Conservation (phyloP, 1,140 invertebrate genomes). For the Mylabris phalerata region DNA sequence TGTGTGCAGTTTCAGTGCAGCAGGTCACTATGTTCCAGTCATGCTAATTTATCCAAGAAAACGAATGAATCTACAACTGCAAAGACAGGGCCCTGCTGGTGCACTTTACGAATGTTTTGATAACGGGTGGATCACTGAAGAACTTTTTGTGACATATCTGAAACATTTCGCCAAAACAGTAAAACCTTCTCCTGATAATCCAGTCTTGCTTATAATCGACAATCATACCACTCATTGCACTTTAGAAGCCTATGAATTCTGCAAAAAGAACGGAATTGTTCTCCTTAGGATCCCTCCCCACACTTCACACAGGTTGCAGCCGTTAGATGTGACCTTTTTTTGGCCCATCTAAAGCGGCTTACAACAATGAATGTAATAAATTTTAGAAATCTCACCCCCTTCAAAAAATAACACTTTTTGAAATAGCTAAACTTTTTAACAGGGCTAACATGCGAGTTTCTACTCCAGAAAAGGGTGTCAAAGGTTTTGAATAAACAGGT, state of each 20-base stretch:
- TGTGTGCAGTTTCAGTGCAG: constrained; percentile 30
- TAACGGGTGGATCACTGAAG: constrained; percentile 34
- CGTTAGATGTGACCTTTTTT: constrained; percentile 27
- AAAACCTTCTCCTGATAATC: constrained; percentile 26
- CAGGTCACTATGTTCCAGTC: constrained; percentile 30
- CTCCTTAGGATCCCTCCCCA: constrained; percentile 40
- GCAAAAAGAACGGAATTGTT: constrained; percentile 26
- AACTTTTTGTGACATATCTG: constrained; percentile 35
- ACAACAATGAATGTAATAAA: too few relatives aligned
- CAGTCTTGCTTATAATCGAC: constrained; percentile 32
- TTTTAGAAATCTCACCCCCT: too few relatives aligned
- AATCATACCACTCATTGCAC: constrained; percentile 35
- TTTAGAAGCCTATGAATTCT: constrained; percentile 31
- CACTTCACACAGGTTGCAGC: constrained; percentile 31
- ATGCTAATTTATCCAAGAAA: constrained; percentile 34
- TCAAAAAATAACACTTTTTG: too few relatives aligned
- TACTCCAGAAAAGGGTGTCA: too few relatives aligned
- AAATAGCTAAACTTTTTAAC: too few relatives aligned
- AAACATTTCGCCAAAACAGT: constrained; percentile 30
- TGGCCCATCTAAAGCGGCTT: too few relatives aligned
- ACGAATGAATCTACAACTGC: constrained; percentile 20
- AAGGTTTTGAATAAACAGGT: too few relatives aligned
- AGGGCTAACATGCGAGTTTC: too few relatives aligned
- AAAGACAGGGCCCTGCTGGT: constrained; percentile 25
- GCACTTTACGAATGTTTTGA: constrained; percentile 24